A percentile compares a stretch with the other conserved stretches of the same genome.
These are phyloP conservation scores for Deilephila porcellus DNA, from an alignment of 2,888 invertebrate genomes.

Conservation along the genomic window DNA sequence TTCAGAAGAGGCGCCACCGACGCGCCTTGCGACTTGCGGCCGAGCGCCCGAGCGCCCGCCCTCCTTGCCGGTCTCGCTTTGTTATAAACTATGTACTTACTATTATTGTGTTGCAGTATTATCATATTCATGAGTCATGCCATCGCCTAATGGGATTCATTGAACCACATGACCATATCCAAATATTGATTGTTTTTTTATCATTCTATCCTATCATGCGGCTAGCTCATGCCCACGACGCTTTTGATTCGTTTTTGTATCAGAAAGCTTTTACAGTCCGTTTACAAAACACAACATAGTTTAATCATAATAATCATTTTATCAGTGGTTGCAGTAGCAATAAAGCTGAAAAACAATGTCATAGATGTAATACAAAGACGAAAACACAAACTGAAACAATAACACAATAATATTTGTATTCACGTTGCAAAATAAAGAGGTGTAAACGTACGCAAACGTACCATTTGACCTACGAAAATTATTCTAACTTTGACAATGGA, in stretches of 20 bases:
- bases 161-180: slow-evolving; percentile 23
- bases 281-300: background rate
- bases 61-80: slow-evolving; percentile 28
- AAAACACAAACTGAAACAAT: slow-evolving; percentile 6
- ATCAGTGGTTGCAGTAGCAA: background rate
- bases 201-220: background rate
- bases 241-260: background rate
- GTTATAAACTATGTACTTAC: slow-evolving; percentile 31
- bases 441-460: background rate
- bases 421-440: background rate
- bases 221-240: background rate
- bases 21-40: slow-evolving; percentile 41
- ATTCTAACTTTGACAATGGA: background rate
- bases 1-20: slow-evolving; percentile 61
- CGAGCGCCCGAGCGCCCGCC: slow-evolving; percentile 37
- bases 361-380: background rate
- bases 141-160: slow-evolving; percentile 28
- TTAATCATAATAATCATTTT: background rate
- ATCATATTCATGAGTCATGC: slow-evolving; percentile 13
- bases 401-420: background rate
- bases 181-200: background rate
- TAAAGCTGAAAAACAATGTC: slow-evolving; percentile 1
- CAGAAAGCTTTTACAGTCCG: background rate
- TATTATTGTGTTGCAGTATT: slow-evolving; percentile 25
- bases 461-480: background rate